phyloP scores from a whole-genome alignment of 2,113 vertebrate genomes.

The Brachypteracias leptosomus region DNA sequence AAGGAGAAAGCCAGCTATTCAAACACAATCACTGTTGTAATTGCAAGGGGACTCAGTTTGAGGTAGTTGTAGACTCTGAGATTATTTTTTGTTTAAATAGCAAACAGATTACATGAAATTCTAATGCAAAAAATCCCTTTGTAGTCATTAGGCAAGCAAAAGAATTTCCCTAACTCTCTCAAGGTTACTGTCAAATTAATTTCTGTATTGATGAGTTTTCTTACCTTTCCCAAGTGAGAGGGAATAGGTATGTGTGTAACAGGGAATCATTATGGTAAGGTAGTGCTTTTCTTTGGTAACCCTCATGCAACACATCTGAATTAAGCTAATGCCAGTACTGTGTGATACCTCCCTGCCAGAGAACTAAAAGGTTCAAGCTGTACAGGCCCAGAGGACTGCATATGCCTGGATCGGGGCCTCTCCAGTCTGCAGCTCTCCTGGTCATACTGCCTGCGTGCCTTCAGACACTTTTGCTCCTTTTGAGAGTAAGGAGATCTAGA shows the following conservation, averaged over 20 bases:
- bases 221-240: not conserved
- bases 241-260: not conserved
- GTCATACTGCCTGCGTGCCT: not conserved
- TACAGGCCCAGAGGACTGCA: not conserved
- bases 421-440: not conserved
- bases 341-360: not conserved
- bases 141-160: not conserved
- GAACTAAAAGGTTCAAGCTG: not conserved
- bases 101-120: not conserved
- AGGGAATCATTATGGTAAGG: not conserved
- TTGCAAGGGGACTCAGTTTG: not conserved
- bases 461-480: not conserved
- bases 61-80: not conserved
- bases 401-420: not conserved
- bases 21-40: slow-evolving; percentile 11
- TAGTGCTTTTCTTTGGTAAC: not conserved
- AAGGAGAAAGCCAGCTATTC: slow-evolving; percentile 20
- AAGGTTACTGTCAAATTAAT: slow-evolving; percentile 17
- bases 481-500: not conserved
- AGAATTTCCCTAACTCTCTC: not conserved
- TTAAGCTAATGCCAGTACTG: not conserved
- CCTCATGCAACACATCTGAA: not conserved
- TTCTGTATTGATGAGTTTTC: not conserved
- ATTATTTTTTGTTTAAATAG: slow-evolving; percentile 39
- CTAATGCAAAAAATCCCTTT: not conserved